Evolutionary conservation across 2,797 vertebrate genomes (phyloP), one percentile per base, ranked within the genome.

Genomic region (Notolabrus celidotus): DNA sequence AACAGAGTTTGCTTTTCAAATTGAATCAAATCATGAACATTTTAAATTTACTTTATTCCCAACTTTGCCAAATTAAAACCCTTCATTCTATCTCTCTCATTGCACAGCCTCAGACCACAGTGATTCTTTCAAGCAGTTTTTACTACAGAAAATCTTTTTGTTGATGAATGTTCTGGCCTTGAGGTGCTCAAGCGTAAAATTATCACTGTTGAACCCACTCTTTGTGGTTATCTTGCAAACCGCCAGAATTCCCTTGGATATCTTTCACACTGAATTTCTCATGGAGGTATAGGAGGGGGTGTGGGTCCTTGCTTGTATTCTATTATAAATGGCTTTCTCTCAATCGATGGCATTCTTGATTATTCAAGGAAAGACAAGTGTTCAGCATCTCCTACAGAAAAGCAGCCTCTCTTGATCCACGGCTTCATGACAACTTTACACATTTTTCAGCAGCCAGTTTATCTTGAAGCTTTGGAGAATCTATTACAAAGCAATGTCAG

Each of bases 261-360:
- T 79, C 71, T 56, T 71, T 80, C 76, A 79, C 57, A 53, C 50
- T 52, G 54, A 71, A 80, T 39, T 71, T 70, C 63, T 80, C 52
- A 56, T 36, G 57, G 50, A 78, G 38, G 61, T 68, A 12, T 52
- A 54, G 1, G 29, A 45, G 14, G 22, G 55, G 59, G 29, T 60
- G 16, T 52, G 43, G 38, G 20, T 46, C 34, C 20, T 22, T 25
- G 23, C 47, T 31, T 55, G 45, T 46, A 65, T 59, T 59, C 38
- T 50, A 50, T 47, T 60, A 53, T 62, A 27, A 67, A 53, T 4
- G 19, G 2, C 5, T 67, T 65, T 38, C 55, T 27, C 53, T 65
- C 15, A 12, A 52, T 23, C 43, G 56, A 80, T 59, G 51, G 41
- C 27, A 60, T 64, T 65, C 34, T 31, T 33, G 56, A 79, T 74